These are phyloP conservation scores for Erythrocercus mccallii DNA, from an alignment of 2,113 vertebrate species.

Conservation along the genomic window DNA sequence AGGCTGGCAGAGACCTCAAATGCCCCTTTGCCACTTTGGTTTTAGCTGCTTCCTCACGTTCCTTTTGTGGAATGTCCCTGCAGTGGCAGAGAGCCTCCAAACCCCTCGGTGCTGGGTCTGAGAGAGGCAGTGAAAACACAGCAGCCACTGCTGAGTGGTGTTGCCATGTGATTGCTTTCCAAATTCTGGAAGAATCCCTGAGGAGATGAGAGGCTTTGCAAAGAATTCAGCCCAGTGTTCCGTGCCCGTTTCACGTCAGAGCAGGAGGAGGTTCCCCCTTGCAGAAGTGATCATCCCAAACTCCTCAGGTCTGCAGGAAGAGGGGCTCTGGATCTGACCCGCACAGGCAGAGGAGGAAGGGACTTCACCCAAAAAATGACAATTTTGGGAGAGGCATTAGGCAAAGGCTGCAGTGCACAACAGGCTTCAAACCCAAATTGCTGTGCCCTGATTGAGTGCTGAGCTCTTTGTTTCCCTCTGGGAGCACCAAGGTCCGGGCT, in stretches of 20 bases:
- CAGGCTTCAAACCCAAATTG: neutral
- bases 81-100: neutral
- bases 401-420: neutral
- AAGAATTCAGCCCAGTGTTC: neutral
- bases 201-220: neutral
- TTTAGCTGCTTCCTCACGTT: neutral
- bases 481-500: neutral
- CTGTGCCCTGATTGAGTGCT: neutral
- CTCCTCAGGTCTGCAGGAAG: neutral
- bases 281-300: neutral
- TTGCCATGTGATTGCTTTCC: neutral
- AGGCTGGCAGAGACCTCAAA: neutral
- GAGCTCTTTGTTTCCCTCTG: neutral
- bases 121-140: neutral
- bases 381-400: neutral
- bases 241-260: neutral
- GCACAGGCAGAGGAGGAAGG: neutral
- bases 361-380: neutral
- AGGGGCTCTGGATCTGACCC: neutral
- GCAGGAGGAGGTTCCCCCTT: neutral
- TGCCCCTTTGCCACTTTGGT: neutral
- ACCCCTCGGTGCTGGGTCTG: neutral
- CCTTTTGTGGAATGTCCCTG: neutral
- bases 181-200: neutral
- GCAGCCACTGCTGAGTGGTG: neutral